Conservation (phyloP, 2,888 invertebrate species). For the Parnassius orleans region DNA sequence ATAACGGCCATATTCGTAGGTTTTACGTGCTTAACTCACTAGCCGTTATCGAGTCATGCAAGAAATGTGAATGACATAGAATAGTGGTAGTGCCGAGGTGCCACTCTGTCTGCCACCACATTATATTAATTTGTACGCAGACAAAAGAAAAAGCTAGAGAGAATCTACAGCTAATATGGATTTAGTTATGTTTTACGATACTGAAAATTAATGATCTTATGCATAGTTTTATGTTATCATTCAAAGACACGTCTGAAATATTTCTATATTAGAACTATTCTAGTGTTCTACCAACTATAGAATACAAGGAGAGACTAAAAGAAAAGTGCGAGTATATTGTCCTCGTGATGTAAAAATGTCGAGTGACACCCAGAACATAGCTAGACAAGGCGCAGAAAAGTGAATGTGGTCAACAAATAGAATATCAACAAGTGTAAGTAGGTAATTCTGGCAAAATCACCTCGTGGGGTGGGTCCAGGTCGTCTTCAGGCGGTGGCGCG, state of each 20-base stretch:
- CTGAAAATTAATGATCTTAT: background rate
- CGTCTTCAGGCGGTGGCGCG: constrained; percentile 69
- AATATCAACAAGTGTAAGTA: constrained; percentile 58
- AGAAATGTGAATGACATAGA: constrained; percentile 49
- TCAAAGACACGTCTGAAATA: constrained; percentile 3
- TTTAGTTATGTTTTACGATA: background rate
- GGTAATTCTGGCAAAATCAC: constrained; percentile 81
- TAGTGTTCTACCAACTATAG: constrained; percentile 28
- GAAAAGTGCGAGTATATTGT: constrained; percentile 24
- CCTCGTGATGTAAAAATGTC: constrained; percentile 42
- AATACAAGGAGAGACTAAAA: constrained; percentile 20
- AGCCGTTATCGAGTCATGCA: constrained; percentile 71
- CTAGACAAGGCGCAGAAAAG: constrained; percentile 63
- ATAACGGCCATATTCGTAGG: constrained; percentile 72
- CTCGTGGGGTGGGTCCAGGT: constrained; percentile 74
- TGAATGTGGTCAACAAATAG: constrained; percentile 60
- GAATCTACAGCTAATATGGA: constrained; percentile 13
- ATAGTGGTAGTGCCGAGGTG: constrained; percentile 61
- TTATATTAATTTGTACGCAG: constrained; percentile 12
- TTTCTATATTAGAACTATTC: constrained; percentile 21
- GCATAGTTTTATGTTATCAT: too few species aligned
- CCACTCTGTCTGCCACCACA: constrained; percentile 50
- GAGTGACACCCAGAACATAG: constrained; percentile 69
- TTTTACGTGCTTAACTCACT: constrained; percentile 59
- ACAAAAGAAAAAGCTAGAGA: constrained; percentile 13